Evolutionary conservation across 2,888 invertebrate species (phyloP).

Genomic region (Mechanitis messenoides): DNA sequence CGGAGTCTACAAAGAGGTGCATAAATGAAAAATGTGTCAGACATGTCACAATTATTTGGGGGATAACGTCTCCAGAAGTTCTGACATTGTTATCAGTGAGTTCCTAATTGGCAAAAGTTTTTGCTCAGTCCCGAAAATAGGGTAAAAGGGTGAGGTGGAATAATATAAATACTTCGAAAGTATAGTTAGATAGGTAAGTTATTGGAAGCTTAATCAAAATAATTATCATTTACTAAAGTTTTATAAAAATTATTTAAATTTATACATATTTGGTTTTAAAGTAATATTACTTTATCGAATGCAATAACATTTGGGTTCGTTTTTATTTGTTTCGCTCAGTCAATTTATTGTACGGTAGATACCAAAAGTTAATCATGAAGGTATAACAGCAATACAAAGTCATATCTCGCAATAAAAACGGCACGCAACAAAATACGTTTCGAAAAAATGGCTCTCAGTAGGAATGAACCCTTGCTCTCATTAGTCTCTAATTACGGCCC

Average conservation of each 20-base stretch:
- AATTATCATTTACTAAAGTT: background rate
- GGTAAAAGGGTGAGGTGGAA: conserved; percentile 26
- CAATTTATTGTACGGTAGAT: conserved; percentile 8
- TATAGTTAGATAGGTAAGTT: conserved; percentile 4
- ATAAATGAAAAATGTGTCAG: conserved; percentile 31
- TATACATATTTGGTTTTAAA: conserved; percentile 6
- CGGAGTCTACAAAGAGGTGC: conserved; percentile 6
- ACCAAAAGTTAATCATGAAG: conserved; percentile 28
- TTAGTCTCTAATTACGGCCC: conserved; percentile 69
- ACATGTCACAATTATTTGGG: conserved; percentile 42
- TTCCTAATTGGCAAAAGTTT: conserved; percentile 47
- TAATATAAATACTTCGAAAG: conserved; percentile 4
- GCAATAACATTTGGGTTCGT: background rate
- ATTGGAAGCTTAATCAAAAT: background rate
- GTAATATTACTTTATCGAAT: background rate
- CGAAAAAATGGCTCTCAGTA: conserved; percentile 46
- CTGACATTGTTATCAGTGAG: conserved; percentile 41
- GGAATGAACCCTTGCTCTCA: conserved; percentile 59
- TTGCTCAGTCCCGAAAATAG: conserved; percentile 28
- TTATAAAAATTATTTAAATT: background rate
- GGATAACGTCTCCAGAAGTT: conserved; percentile 40
- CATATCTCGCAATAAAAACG: conserved; percentile 48
- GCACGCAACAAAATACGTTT: conserved; percentile 47
- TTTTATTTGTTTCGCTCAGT: background rate
- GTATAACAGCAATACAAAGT: conserved; percentile 24